A percentile compares a stretch with the other conserved stretches of the same genome.
These are phyloP conservation scores for Lagopus leucura DNA, from an alignment of 2,113 vertebrate species.

Conservation along the genomic window DNA sequence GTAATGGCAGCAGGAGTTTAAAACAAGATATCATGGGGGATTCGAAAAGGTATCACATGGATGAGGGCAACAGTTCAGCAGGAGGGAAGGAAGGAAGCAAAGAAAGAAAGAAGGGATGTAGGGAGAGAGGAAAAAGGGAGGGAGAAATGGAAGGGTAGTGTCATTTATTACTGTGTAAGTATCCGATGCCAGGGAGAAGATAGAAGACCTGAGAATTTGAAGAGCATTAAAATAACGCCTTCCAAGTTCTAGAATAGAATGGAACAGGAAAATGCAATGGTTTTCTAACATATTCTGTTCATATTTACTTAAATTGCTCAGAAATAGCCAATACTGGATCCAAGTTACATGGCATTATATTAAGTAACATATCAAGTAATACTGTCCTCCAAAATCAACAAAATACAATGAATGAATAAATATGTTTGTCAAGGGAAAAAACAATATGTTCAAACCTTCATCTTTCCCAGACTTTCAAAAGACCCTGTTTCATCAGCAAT, in stretches of 20 bases:
- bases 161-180: background rate
- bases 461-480: background rate
- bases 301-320: background rate
- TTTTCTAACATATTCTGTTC: background rate
- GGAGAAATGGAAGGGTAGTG: background rate
- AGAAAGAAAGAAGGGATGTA: background rate
- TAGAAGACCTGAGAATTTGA: background rate
- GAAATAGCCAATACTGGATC: background rate
- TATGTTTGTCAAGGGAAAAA: background rate
- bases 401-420: background rate
- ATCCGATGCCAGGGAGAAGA: background rate
- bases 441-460: background rate
- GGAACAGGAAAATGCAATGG: background rate
- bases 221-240: background rate
- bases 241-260: background rate
- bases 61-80: background rate
- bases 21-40: background rate
- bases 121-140: too few species aligned
- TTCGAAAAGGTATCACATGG: background rate
- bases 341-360: background rate
- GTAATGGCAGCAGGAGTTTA: background rate
- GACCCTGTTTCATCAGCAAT: background rate
- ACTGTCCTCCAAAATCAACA: background rate
- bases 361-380: background rate
- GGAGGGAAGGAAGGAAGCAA: background rate